These are phyloP conservation scores for Sclerurus mexicanus DNA, from an alignment of 2,113 vertebrate species.

Conservation along the genomic window DNA sequence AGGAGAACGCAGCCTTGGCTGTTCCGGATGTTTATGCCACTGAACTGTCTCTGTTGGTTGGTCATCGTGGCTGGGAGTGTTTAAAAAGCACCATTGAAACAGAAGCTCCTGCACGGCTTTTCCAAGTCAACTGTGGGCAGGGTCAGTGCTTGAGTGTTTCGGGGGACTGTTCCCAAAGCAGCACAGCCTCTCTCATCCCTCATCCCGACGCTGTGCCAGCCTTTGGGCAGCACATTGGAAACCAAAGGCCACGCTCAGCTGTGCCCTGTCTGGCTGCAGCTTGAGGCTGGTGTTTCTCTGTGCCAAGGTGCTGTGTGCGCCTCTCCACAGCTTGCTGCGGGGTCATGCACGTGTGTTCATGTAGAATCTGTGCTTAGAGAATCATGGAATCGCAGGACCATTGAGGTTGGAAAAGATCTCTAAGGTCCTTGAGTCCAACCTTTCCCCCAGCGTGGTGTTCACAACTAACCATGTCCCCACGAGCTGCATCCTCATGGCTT, in stretches of 20 bases:
- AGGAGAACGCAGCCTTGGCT: neutral
- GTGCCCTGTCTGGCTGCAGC: neutral
- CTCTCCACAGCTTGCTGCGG: accelerated
- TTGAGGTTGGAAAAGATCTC: neutral
- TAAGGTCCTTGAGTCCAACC: neutral
- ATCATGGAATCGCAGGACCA: neutral
- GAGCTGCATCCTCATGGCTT: neutral
- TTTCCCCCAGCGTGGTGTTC: neutral
- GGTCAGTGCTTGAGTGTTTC: neutral
- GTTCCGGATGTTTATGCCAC: neutral
- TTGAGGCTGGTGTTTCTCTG: neutral
- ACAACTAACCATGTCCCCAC: neutral
- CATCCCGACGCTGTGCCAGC: neutral
- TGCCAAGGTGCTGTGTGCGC: neutral
- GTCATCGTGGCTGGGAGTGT: neutral
- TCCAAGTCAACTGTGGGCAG: neutral
- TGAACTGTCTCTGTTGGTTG: neutral
- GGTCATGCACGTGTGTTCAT: neutral
- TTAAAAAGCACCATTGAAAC: neutral
- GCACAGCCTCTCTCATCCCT: neutral
- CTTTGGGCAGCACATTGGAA: neutral
- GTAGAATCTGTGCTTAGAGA: neutral
- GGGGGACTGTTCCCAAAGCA: neutral
- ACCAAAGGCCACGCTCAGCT: no score
- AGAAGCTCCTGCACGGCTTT: neutral